Evolutionary conservation across 2,113 vertebrate genomes (phyloP).

Genomic region (Murina feae): DNA sequence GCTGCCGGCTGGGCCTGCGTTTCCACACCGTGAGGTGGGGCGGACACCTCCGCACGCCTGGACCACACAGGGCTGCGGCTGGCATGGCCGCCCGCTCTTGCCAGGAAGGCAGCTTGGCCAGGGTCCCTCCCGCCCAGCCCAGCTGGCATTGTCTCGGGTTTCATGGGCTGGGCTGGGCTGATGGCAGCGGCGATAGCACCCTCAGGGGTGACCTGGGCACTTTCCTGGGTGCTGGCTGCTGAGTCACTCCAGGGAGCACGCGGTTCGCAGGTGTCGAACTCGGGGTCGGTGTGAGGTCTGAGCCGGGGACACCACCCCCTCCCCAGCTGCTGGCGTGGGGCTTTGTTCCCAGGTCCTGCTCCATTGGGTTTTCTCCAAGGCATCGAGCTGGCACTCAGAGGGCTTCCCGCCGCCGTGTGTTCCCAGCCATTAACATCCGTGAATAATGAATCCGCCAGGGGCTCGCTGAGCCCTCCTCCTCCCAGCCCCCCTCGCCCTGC

Average conservation of each 20-base stretch:
- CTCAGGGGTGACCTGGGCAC: constrained; percentile 55
- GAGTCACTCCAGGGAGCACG: constrained; percentile 19
- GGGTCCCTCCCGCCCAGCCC: not conserved
- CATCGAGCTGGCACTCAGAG: not conserved
- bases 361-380: not conserved
- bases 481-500: not conserved
- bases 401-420: not conserved
- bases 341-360: constrained; percentile 7
- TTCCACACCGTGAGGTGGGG: not conserved
- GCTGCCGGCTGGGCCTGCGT: not conserved
- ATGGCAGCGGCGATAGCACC: constrained; percentile 7
- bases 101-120: not conserved
- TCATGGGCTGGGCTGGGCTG: constrained; percentile 46
- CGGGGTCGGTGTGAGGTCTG: too few relatives aligned
- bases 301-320: not conserved
- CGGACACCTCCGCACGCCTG: not conserved
- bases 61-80: constrained; percentile 63
- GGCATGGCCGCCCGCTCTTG: not conserved
- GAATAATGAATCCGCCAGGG: not conserved
- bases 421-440: not conserved
- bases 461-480: not conserved
- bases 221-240: constrained; percentile 11
- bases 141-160: constrained; percentile 52
- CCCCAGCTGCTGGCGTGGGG: not conserved
- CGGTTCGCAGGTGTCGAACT: too few relatives aligned